phyloP scores from a whole-genome alignment of 1,140 invertebrate species.

The Neodiprion virginianus region DNA sequence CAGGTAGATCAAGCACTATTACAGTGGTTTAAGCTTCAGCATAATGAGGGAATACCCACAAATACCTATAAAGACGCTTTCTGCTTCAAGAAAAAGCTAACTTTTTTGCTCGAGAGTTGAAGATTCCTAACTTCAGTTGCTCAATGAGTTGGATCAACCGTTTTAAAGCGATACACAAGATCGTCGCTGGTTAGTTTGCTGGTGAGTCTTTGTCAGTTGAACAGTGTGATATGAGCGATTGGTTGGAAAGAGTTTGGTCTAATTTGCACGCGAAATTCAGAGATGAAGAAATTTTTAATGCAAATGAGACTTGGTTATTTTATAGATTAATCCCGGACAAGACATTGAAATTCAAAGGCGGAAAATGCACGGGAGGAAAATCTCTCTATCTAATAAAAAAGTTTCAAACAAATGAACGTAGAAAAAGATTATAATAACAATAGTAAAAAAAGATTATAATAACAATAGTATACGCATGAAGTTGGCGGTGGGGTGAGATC shows the following conservation, averaged over 20 bases:
- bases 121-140: constrained; percentile 23
- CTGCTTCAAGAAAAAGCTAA: constrained; percentile 38
- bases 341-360: constrained; percentile 51
- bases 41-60: constrained; percentile 26
- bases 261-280: too few species aligned
- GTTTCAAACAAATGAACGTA: too few species aligned
- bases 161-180: constrained; percentile 34
- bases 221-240: background rate
- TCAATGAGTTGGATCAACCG: constrained; percentile 33
- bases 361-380: constrained; percentile 43
- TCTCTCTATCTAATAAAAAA: too few species aligned
- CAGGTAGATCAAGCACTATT: constrained; percentile 41
- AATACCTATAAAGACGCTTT: constrained; percentile 32
- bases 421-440: too few species aligned
- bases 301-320: constrained; percentile 60
- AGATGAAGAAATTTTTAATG: constrained; percentile 40
- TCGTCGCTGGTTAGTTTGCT: constrained; percentile 31
- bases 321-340: constrained; percentile 55
- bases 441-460: too few species aligned
- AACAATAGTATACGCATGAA: too few species aligned
- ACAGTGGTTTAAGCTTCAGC: constrained; percentile 27
- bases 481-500: too few species aligned
- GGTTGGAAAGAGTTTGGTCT: too few species aligned
- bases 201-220: constrained; percentile 36
- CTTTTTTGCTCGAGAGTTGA: constrained; percentile 27